Evolutionary conservation across 2,113 vertebrate genomes (phyloP), one percentile per base, ranked within the genome.

Genomic region (Reinhardtius hippoglossoides): DNA sequence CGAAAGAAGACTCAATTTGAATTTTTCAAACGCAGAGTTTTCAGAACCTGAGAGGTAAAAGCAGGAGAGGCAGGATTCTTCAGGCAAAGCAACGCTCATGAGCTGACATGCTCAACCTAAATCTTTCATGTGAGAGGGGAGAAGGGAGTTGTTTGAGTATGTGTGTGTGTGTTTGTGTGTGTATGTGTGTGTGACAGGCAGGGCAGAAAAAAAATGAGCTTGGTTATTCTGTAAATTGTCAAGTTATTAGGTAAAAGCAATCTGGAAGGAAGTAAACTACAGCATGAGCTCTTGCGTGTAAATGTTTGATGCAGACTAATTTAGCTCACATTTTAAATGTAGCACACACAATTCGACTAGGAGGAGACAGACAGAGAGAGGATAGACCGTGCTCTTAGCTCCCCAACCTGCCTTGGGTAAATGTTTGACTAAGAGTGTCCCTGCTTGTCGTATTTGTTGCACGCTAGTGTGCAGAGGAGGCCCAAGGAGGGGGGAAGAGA

Each of bases 371-470:
- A 54, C 3, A 54, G 9, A 54, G 69, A 10, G 4, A 77, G 66
- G 59, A 35, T 18, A 37, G 60, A 74, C 48, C 61, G 31, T 10
- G 2, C 80, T 62, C 37, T 66, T 26, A 67, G 72, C 61, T 80
- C 56, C 44, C 55, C 46, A 46, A 67, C 67, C 71, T 66, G 77
- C n/a, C 48, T 16, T 59, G 61, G 65, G 91, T 90, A 87, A 89
- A 92, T 84, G 78, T 89, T 86, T 89, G 74, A 88, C 87, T 73
- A 74, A 58, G 44, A 78, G 76, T 68, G 68, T 82, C 75, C 54
- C 73, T 63, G 76, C 66, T 81, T 8, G 52, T 55, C 52, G 55
- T 42, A 61, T 84, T 78, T 83, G 79, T 80, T 72, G 80, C 85
- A 88, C 67, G 62, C 76, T 55, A 76, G 64, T 73, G 54, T 82